Base-by-base conservation (phyloP, 1,140 invertebrate genomes). In the Sogatella furcifera region DNA sequence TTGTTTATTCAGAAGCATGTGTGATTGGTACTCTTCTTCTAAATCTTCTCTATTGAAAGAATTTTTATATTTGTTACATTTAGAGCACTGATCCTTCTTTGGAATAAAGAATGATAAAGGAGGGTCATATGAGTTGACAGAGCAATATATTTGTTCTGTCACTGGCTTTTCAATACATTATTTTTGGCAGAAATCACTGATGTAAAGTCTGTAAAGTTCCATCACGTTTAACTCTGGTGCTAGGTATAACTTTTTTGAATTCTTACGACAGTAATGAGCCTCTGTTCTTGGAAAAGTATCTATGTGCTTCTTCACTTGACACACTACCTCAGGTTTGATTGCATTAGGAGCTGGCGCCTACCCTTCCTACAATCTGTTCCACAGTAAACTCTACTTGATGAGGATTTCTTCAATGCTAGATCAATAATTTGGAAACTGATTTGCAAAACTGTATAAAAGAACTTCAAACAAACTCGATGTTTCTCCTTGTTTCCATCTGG, bases 351-450 rank as follows among this genome's bases (percentile, higher is more conserved):
- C 56, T 15, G 11, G 41, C n/a, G n/a, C 24, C 56, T 58, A 19
- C 41, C 56, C 46, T 58, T 58, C 19, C 41, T 43, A 17, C 56
- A 34, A 58, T 58, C 56, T 22, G 24, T 46, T 19, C 56, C 56
- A 44, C 17, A 41, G 46, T 44, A 58, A 21, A 24, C 56, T 44
- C 56, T 41, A 58, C 56, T 58, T 58, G 56, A 58, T 42, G 41
- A 19, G 42, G 56, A 58, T 58, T 46, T 43, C 28, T 24, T n/a
- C 46, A 58, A 24, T 13, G 56, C 38, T 44, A 42, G 31, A 44
- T 58, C 56, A 58, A 58, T 58, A 13, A 58, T 44, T 43, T 58
- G 56, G 21, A 58, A 58, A 21, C 56, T 58, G 42, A 58, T 58
- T 44, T 58, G 56, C n/a, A 58, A 58, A 42, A 58, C 42, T 46